These are phyloP conservation scores for Acanthaster planci DNA, from an alignment of 35 echinoderm and acorn worm species.

Conservation along the genomic window DNA sequence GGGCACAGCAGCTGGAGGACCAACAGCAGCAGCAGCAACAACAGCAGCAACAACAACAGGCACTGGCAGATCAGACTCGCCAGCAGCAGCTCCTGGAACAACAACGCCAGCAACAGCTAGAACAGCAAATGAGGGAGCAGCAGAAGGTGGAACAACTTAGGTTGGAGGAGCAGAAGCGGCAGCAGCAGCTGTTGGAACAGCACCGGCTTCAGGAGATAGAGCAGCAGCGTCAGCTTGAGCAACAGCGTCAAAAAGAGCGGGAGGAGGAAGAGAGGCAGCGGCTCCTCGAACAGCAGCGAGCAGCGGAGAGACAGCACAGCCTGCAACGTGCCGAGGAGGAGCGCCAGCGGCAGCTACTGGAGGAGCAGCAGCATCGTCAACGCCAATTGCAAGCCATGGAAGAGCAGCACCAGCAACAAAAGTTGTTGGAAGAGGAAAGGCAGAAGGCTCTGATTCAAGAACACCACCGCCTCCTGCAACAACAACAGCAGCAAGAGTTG, in stretches of 20 bases:
- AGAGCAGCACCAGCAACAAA: neutral
- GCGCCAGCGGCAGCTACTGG: neutral
- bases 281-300: constrained; percentile 2
- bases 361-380: neutral
- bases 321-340: neutral
- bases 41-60: neutral
- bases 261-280: constrained; percentile 5
- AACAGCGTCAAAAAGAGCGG: neutral
- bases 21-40: constrained; percentile 19
- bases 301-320: neutral
- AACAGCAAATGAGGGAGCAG: neutral
- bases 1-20: neutral
- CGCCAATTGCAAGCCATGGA: neutral
- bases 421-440: constrained; percentile 11
- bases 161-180: neutral
- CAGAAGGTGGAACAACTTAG: constrained; percentile 3
- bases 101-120: constrained; percentile 1
- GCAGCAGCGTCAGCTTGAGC: neutral
- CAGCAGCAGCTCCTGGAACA: constrained; percentile 2
- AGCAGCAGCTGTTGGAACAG: neutral
- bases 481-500: neutral
- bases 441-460: constrained; percentile 15
- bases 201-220: constrained; percentile 8
- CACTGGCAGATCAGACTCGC: neutral
- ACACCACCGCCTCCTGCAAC: constrained; percentile 20